A percentile compares a stretch with the other conserved stretches of the same genome.
Evolutionary conservation across 1,140 invertebrate species (phyloP).

Genomic region (Sycophaga agraensis): DNA sequence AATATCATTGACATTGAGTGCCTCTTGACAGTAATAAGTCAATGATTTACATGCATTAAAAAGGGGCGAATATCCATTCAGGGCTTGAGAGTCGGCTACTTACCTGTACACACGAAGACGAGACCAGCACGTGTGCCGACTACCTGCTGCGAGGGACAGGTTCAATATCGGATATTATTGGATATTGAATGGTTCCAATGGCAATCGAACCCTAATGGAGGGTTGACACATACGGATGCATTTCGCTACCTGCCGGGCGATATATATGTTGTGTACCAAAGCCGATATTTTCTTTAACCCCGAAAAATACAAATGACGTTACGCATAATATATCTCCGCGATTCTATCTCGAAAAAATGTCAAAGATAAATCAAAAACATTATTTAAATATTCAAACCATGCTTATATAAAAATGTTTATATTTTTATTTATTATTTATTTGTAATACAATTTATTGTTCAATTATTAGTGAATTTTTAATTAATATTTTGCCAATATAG

Average conservation of each 20-base stretch:
- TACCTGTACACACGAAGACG: slow-evolving; percentile 20
- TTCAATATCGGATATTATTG: slow-evolving; percentile 38
- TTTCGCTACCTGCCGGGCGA: slow-evolving; percentile 1
- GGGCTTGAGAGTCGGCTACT: too few relatives aligned
- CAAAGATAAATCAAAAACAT: too few relatives aligned
- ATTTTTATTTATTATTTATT: too few relatives aligned
- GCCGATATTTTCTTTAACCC: background rate
- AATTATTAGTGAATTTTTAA: too few relatives aligned
- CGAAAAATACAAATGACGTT: background rate
- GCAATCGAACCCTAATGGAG: slow-evolving; percentile 25
- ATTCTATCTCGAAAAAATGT: too few relatives aligned
- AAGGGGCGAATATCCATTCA: too few relatives aligned
- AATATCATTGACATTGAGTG: too few relatives aligned
- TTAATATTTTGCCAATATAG: too few relatives aligned
- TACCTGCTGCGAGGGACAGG: slow-evolving; percentile 41
- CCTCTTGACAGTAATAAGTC: slow-evolving; percentile 13
- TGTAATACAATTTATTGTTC: too few relatives aligned
- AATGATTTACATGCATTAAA: slow-evolving; percentile 5
- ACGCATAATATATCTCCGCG: too few relatives aligned
- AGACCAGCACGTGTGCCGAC: slow-evolving; percentile 35
- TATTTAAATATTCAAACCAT: too few relatives aligned
- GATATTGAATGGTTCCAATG: slow-evolving; percentile 36
- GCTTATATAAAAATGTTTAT: too few relatives aligned
- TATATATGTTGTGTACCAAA: background rate
- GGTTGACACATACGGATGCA: slow-evolving; percentile 1